Conservation (phyloP, 2,888 invertebrate species). For the Homarus gammarus region DNA sequence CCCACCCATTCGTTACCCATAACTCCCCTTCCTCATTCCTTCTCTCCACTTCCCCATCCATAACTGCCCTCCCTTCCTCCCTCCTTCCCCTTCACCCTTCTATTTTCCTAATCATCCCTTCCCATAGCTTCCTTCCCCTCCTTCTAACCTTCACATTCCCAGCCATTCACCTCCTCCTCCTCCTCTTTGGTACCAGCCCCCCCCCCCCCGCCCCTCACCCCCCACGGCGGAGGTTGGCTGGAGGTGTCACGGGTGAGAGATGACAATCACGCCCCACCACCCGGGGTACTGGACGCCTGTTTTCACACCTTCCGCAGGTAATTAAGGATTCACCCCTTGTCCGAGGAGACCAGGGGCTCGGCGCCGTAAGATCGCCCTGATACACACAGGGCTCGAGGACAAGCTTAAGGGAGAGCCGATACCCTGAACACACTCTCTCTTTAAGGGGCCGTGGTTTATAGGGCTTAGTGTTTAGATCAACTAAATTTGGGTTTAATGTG, state of each 20-base stretch:
- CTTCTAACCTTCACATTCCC: not conserved
- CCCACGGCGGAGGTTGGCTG: constrained; percentile 20
- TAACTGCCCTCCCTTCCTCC: not conserved
- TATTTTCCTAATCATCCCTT: no score
- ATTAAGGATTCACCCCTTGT: constrained; percentile 70
- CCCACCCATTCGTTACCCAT: not conserved
- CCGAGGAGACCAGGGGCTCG: constrained; percentile 32
- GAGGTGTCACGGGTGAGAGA: constrained; percentile 61
- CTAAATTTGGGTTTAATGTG: no score
- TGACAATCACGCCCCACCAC: constrained; percentile 61
- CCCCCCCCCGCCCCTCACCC: not conserved
- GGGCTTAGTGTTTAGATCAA: no score
- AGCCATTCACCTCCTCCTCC: not conserved
- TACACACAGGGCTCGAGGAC: constrained; percentile 8
- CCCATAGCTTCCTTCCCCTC: not conserved
- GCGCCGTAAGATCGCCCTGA: not conserved
- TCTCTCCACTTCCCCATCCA: not conserved
- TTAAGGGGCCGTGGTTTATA: no score
- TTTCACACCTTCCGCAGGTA: constrained; percentile 68
- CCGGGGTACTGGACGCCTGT: constrained; percentile 55
- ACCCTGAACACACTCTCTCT: not conserved
- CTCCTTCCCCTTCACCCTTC: not conserved
- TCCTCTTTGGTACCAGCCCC: not conserved
- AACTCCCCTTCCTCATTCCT: not conserved
- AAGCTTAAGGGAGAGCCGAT: constrained; percentile 11